Evolutionary conservation across 2,797 vertebrate species (phyloP).

Genomic region (Anas bernieri): DNA sequence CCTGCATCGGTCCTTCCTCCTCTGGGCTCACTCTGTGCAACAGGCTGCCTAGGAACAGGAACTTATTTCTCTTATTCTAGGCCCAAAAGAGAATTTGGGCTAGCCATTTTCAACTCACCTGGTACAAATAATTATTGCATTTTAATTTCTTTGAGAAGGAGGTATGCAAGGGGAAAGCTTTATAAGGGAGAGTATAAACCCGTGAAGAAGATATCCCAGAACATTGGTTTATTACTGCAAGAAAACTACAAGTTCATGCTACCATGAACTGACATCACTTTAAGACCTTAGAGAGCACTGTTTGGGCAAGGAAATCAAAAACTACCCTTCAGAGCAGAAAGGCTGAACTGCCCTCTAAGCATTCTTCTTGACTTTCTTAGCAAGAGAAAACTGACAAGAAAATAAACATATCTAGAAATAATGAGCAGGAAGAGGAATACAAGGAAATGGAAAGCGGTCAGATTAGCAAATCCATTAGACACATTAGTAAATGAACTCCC

Average conservation of each 20-base stretch:
- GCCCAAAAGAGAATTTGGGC: neutral
- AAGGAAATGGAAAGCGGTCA: neutral
- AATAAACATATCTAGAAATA: neutral
- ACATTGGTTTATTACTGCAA: neutral
- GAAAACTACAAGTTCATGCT: neutral
- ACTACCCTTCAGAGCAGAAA: neutral
- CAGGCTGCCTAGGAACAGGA: neutral
- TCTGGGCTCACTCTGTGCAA: neutral
- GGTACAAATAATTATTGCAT: neutral
- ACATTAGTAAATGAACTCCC: neutral
- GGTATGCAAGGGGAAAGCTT: neutral
- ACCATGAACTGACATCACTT: neutral
- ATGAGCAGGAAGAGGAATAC: neutral
- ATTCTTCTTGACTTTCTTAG: neutral
- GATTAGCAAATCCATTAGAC: neutral
- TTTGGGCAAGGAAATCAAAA: neutral
- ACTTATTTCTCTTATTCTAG: neutral
- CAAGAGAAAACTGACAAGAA: neutral
- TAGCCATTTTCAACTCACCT: neutral
- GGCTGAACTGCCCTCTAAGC: neutral
- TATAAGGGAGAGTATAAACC: neutral
- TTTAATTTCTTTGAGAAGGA: neutral
- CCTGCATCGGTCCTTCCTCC: neutral
- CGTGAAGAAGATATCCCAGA: neutral
- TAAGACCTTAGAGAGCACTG: neutral